Base-by-base conservation (phyloP, 2,113 vertebrate genomes). In the Brachirus orientalis region DNA sequence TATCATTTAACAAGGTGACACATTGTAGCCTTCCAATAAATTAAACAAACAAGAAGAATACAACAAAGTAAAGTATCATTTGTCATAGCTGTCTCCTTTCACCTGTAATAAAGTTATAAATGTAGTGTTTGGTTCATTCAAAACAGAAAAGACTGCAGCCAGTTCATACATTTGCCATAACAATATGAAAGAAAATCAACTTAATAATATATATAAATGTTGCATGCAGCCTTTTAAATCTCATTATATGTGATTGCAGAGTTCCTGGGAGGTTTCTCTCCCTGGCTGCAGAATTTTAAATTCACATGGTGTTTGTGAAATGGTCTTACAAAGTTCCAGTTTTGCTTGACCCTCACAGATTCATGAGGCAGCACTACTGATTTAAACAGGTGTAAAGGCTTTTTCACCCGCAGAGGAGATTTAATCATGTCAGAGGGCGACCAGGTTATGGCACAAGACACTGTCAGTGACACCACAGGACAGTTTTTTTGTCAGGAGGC, bases 361-460 rank as follows among this genome's bases (percentile, higher is more conserved):
- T 88, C 89, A 88, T 92, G 88, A 91, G 83, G 75, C 69, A 38
- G 67, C 14, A n/a, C 74, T 90, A 87, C 89, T 88, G 87, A 90
- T 92, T 94, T 91, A 92, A 92, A 87, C 80, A 83, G 85, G 87
- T 91, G 86, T 90, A 86, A 81, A 83, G 86, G 83, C 77, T 74
- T 16, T 41, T 78, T 79, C 57, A 57, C 61, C 80, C 73, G 70
- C 64, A 1, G 40, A 59, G 77, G 54, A 85, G 88, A 91, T 91
- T 35, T 58, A 89, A 92, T 93, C 85, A 91, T 64, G 77, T 89
- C 87, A 84, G 74, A 77, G 69, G 73, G 67, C 75, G 44, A 56
- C 73, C 1, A 43, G 79, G 72, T 88, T 81, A 88, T 80, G 86
- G 72, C 74, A 70, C 52, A 66, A 18, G 83, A 79, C 82, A 68